A percentile compares a stretch with the other conserved stretches of the same genome.
Conservation (phyloP, 2,113 vertebrate genomes). For the Neoarius graeffei region DNA sequence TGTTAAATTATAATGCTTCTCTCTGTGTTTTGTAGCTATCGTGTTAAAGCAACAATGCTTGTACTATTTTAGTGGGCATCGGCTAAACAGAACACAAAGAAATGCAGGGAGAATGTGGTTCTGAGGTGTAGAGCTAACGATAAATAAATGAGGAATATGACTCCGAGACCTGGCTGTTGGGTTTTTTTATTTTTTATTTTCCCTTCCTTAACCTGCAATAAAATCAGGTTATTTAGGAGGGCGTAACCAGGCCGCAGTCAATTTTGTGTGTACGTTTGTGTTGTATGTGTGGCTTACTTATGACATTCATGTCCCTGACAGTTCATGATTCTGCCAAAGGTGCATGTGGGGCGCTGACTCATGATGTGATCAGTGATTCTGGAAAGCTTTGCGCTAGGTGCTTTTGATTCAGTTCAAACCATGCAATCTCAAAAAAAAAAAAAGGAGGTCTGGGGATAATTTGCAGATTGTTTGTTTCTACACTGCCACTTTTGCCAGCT, state of each 20-base stretch:
- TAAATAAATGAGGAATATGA: background rate
- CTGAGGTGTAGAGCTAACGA: background rate
- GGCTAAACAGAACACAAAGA: background rate
- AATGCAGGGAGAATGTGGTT: background rate
- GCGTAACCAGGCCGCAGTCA: background rate
- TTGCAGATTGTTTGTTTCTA: background rate
- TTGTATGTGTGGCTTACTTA: background rate
- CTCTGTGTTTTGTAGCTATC: background rate
- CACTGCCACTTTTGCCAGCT: background rate
- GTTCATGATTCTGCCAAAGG: background rate
- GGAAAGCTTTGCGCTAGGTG: background rate
- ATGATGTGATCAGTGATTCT: background rate
- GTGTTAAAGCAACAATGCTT: background rate
- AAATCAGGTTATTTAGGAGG: background rate
- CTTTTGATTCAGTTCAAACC: background rate
- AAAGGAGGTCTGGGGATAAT: background rate
- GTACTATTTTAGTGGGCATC: background rate
- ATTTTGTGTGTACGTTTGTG: background rate
- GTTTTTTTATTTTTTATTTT: too few species aligned
- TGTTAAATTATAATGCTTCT: constrained; percentile 1
- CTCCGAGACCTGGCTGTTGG: too few species aligned
- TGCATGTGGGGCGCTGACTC: background rate
- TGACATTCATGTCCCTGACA: background rate
- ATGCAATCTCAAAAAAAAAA: background rate
- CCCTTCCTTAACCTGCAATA: background rate